phyloP scores from a whole-genome alignment of 2,113 vertebrate genomes.

The Tenrec ecaudatus region DNA sequence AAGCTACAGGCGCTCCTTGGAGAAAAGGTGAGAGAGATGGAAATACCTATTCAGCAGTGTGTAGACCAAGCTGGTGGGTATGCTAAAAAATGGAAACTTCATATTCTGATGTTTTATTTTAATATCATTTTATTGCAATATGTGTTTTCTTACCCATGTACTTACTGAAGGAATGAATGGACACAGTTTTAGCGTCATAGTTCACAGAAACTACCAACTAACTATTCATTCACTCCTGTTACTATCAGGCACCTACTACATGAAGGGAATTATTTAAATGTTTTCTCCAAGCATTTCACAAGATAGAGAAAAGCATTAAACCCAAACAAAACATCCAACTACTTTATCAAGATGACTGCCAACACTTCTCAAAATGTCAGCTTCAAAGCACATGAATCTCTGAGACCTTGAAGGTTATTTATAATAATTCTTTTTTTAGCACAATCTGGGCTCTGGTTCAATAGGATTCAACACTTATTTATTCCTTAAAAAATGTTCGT shows the following conservation, averaged over 20 bases:
- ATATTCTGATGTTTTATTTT: too few relatives aligned
- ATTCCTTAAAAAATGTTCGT: conserved; percentile 68
- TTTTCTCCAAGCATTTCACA: conserved; percentile 58
- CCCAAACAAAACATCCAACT: conserved; percentile 5
- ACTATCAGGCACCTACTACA: background rate
- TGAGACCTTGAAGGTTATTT: conserved; percentile 37
- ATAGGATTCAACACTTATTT: conserved; percentile 69
- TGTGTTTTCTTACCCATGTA: background rate
- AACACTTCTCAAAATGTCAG: conserved; percentile 73
- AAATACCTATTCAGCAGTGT: too few relatives aligned
- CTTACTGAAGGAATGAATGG: background rate
- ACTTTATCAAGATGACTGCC: conserved; percentile 64
- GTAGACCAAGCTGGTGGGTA: too few relatives aligned
- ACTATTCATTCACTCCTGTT: background rate
- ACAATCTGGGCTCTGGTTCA: conserved; percentile 65
- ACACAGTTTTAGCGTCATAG: background rate
- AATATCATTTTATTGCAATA: too few relatives aligned
- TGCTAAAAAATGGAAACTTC: too few relatives aligned
- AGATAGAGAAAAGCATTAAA: conserved; percentile 23
- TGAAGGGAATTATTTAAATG: conserved; percentile 28
- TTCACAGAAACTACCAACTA: conserved; percentile 25
- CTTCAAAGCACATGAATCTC: conserved; percentile 13
- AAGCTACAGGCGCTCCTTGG: too few relatives aligned
- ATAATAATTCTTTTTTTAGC: conserved; percentile 37
- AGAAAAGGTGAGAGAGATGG: too few relatives aligned